A percentile compares a stretch with the other conserved stretches of the same genome.
These are phyloP conservation scores for Teleiodes luculella DNA, from an alignment of 2,888 invertebrate genomes.

Conservation along the genomic window DNA sequence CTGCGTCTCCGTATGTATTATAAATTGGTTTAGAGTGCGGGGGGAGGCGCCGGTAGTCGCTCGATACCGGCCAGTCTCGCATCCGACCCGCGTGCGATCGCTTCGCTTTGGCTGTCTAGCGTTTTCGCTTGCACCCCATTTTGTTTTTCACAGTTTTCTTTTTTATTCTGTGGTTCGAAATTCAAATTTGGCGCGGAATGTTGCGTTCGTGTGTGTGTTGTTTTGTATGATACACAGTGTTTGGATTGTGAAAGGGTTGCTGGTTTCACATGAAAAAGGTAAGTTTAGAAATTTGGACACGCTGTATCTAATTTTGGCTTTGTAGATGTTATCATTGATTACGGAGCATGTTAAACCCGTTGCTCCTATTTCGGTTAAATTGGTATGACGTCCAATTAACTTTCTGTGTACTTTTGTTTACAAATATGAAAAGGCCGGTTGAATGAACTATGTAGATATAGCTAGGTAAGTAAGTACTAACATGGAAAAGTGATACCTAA, in stretches of 20 bases:
- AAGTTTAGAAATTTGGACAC: conserved; percentile 18
- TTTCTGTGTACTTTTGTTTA: background rate
- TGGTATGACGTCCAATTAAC: background rate
- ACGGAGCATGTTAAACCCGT: background rate
- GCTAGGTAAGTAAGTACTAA: too few species aligned
- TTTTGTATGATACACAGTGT: conserved; percentile 16
- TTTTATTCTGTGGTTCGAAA: conserved; percentile 9
- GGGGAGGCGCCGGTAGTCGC: conserved; percentile 61
- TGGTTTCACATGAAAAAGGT: conserved; percentile 27
- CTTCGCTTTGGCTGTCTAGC: conserved; percentile 27
- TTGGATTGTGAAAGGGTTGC: conserved; percentile 28
- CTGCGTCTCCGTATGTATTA: conserved; percentile 78
- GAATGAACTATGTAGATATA: background rate
- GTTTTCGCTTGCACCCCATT: conserved; percentile 27
- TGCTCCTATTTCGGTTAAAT: background rate
- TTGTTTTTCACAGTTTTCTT: conserved; percentile 26
- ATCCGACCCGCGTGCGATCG: conserved; percentile 43
- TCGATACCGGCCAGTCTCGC: conserved; percentile 72
- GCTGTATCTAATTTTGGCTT: background rate
- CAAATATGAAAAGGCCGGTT: conserved; percentile 3
- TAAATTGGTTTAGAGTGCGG: conserved; percentile 77
- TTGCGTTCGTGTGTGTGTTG: conserved; percentile 9
- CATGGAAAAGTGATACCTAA: too few species aligned
- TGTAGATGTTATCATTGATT: background rate
- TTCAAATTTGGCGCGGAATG: conserved; percentile 4